Evolutionary conservation across 2,888 invertebrate genomes (phyloP).

Genomic region (Hipparchia sbordonii): DNA sequence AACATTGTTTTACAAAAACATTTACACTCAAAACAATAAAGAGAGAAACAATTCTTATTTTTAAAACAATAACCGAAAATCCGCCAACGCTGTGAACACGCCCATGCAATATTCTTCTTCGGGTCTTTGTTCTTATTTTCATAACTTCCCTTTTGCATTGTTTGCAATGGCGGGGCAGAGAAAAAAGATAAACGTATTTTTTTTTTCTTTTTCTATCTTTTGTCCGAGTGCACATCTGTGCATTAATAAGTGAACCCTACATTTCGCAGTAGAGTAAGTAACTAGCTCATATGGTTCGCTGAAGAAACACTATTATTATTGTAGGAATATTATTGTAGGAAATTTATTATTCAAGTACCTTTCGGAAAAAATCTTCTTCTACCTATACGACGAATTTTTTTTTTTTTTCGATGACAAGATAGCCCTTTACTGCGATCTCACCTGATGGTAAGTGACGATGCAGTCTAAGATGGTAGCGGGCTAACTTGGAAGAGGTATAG

Average conservation of each 20-base stretch:
- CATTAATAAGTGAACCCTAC: constrained; percentile 23
- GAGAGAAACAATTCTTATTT: neutral
- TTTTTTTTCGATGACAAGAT: no score
- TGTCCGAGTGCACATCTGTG: constrained; percentile 28
- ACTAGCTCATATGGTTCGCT: neutral
- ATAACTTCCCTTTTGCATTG: constrained; percentile 33
- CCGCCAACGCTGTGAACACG: constrained; percentile 18
- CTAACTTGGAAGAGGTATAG: no score
- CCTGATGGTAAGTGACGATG: no score
- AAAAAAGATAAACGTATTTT: constrained; percentile 30
- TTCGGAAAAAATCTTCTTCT: neutral
- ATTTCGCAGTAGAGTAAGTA: constrained; percentile 7
- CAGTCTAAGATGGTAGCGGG: no score
- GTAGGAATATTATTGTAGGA: neutral
- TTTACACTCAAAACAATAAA: constrained; percentile 15
- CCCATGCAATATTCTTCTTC: constrained; percentile 30
- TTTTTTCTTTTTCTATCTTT: constrained; percentile 25
- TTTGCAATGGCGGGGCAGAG: constrained; percentile 16
- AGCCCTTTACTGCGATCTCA: no score
- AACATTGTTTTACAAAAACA: neutral
- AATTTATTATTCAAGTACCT: neutral
- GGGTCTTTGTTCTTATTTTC: constrained; percentile 34
- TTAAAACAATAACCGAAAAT: constrained; percentile 29
- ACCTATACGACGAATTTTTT: no score
- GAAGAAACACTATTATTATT: neutral